Conservation (phyloP, 2,113 vertebrate species). For the Centrocercus urophasianus region DNA sequence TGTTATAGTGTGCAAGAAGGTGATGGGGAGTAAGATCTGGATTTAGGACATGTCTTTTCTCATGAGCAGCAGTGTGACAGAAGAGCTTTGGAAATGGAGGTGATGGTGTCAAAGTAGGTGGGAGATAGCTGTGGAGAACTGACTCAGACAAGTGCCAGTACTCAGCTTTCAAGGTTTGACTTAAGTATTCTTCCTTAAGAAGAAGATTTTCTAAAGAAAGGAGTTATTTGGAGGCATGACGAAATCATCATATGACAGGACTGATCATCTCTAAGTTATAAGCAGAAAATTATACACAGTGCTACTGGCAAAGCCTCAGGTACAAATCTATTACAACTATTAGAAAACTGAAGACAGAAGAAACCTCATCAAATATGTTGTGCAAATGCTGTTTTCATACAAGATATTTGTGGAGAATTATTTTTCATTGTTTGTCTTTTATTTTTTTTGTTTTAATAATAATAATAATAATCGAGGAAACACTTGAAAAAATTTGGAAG, state of each 20-base stretch:
- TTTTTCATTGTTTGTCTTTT: not conserved
- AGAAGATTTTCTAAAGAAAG: not conserved
- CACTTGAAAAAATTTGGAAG: not conserved
- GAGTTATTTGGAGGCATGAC: not conserved
- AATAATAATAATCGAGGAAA: not conserved
- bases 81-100: not conserved
- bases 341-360: not conserved
- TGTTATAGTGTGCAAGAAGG: not conserved
- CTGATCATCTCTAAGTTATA: not conserved
- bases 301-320: not conserved
- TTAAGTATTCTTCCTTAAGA: not conserved
- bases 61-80: not conserved
- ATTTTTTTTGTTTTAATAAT: not conserved
- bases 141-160: not conserved
- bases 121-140: not conserved
- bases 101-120: not conserved
- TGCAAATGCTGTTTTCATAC: not conserved
- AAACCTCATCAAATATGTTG: not conserved
- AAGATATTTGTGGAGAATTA: not conserved
- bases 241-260: not conserved
- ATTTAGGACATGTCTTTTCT: not conserved
- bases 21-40: fast-evolving
- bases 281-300: not conserved
- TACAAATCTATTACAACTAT: not conserved
- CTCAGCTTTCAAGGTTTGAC: not conserved